phyloP scores from a whole-genome alignment of 1,140 invertebrate genomes.

The Phocides pigmalion region DNA sequence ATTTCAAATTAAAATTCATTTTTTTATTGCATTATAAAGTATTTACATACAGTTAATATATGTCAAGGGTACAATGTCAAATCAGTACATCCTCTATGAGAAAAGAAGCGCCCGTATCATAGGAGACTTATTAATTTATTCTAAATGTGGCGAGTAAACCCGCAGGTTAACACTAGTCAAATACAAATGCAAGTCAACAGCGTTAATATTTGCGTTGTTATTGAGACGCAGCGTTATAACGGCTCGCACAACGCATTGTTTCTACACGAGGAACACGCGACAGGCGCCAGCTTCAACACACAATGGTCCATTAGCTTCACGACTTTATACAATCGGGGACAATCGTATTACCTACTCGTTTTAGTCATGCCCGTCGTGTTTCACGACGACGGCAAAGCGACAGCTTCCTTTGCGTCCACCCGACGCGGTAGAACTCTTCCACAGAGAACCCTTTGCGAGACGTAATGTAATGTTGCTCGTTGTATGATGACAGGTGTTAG shows the following conservation, averaged over 20 bases:
- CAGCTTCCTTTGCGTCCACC: slow-evolving; percentile 17
- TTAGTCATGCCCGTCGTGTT: slow-evolving; percentile 21
- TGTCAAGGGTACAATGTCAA: too few species aligned
- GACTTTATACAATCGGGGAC: slow-evolving; percentile 27
- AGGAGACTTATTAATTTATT: too few species aligned
- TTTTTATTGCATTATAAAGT: too few species aligned
- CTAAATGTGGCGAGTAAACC: too few species aligned
- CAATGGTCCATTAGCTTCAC: slow-evolving; percentile 41
- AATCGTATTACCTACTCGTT: slow-evolving; percentile 34
- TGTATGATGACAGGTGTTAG: slow-evolving; percentile 62
- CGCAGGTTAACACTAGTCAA: too few species aligned
- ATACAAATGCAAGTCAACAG: slow-evolving; percentile 9
- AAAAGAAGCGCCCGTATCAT: too few species aligned
- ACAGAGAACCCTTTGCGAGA: slow-evolving; percentile 31
- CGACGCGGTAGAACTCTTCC: too few species aligned
- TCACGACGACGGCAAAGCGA: slow-evolving; percentile 29
- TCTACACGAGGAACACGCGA: slow-evolving; percentile 6
- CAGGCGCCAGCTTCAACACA: slow-evolving; percentile 22
- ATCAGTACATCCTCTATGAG: too few species aligned
- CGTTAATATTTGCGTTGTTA: not conserved
- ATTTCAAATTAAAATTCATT: too few species aligned
- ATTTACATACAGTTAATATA: too few species aligned
- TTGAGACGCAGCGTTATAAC: too few species aligned
- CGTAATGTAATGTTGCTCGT: slow-evolving; percentile 62
- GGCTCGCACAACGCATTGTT: slow-evolving; percentile 15